Evolutionary conservation across 2,888 invertebrate genomes (phyloP), one percentile per base, ranked within the genome.

Genomic region (Lasioglossum malachurum): DNA sequence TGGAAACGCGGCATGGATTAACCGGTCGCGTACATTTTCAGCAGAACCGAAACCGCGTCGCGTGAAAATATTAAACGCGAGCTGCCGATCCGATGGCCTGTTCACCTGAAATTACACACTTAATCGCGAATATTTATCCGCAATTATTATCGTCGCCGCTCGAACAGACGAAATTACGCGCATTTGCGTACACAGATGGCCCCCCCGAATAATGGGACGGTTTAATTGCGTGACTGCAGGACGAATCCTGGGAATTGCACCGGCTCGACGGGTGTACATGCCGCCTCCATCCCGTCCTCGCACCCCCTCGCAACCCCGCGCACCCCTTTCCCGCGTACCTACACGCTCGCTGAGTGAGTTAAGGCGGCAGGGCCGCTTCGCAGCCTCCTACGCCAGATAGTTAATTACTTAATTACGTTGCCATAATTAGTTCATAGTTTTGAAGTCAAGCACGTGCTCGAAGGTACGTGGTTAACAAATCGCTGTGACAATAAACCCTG

Each of bases 381-480:
- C 87, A 89, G 85, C 87, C 89, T 87, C 80, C 90, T 84, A 80
- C 82, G 86, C 76, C 89, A 87, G 91, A 91, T 92, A 91, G 92
- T 92, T 94, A 94, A 93, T 94, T 93, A 93, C 94, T 94, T 93
- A 94, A 94, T 94, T 93, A 94, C 93, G 88, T 89, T 88, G 87
- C 81, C 84, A 92, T 93, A 93, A 94, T 94, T 94, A 93, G 92
- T 89, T 92, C 90, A 91, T 83, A 84, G 87, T 87, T 89, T 84
- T 88, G 89, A 91, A 89, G 90, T 87, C 76, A 82, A 73, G 78
- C 78, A 60, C 71, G 79, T 75, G 46, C 49, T 38, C 78, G 75
- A 83, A 87, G 85, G 82, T 78, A 67, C 85, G 83, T 84, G 91
- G 88, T 92, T 91, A 90, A 92, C 89, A 84, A 87, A 91, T 88